Conservation (phyloP, 2,888 invertebrate genomes). For the Ametastegia equiseti region DNA sequence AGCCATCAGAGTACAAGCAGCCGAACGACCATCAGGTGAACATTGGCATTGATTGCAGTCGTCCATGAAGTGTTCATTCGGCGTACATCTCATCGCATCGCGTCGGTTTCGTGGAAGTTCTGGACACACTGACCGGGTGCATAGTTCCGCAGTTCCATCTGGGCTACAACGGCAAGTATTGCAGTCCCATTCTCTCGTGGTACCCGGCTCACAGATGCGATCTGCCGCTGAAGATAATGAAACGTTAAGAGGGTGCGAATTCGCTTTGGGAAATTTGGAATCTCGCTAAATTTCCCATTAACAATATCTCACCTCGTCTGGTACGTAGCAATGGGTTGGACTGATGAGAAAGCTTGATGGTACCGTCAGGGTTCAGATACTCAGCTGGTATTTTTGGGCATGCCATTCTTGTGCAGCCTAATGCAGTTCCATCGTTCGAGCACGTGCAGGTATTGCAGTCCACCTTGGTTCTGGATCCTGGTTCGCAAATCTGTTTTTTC, state of each 20-base stretch:
- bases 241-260: too few relatives aligned
- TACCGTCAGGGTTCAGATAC: constrained; percentile 10
- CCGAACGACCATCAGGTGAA: constrained; percentile 75
- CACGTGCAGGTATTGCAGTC: constrained; percentile 81
- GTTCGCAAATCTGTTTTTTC: constrained; percentile 50
- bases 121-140: neutral
- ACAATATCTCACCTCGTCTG: constrained; percentile 28
- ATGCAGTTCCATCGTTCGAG: constrained; percentile 75
- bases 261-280: neutral
- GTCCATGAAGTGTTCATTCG: constrained; percentile 67
- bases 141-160: constrained; percentile 64
- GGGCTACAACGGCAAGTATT: constrained; percentile 76
- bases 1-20: constrained; percentile 75
- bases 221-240: constrained; percentile 3
- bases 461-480: constrained; percentile 60
- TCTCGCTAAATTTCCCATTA: neutral
- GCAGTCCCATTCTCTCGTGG: constrained; percentile 65
- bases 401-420: constrained; percentile 55
- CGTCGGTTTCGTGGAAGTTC: neutral
- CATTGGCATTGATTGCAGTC: constrained; percentile 78
- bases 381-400: constrained; percentile 55
- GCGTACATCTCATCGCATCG: constrained; percentile 64
- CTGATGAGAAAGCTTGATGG: constrained; percentile 25
- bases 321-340: constrained; percentile 48
- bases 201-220: neutral